Percentiles rank a stretch among this genome's conserved stretches.
phyloP scores from a whole-genome alignment of 2,797 vertebrate genomes.

The Helarctos malayanus region DNA sequence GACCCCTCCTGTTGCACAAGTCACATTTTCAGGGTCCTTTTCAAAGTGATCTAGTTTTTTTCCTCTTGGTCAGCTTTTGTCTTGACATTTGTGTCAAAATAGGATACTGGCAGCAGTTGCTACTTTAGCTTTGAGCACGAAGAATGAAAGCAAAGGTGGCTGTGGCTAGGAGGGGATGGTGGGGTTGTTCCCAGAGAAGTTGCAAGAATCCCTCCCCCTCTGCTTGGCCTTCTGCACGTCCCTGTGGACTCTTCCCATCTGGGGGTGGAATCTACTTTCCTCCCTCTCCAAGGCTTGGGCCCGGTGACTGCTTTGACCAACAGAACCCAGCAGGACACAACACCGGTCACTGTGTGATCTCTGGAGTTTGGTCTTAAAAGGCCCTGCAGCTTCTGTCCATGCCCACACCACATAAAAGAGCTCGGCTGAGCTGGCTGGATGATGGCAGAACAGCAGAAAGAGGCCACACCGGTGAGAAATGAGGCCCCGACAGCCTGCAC shows the following conservation, averaged over 20 bases:
- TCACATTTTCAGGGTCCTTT: not conserved
- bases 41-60: not conserved
- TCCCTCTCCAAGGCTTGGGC: not conserved
- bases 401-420: not conserved
- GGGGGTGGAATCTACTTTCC: too few species aligned
- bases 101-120: not conserved
- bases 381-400: not conserved
- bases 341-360: not conserved
- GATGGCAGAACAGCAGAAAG: not conserved
- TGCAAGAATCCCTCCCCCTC: not conserved
- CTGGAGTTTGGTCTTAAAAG: not conserved
- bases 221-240: not conserved
- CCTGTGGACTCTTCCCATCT: not conserved
- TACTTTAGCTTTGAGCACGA: not conserved
- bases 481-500: not conserved
- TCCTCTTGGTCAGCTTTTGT: not conserved
- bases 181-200: not conserved
- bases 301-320: not conserved
- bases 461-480: not conserved
- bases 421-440: not conserved
- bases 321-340: not conserved
- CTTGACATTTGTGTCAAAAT: not conserved
- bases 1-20: not conserved
- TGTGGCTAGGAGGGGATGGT: not conserved
- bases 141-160: not conserved